These are phyloP conservation scores for Latheticus oryzae DNA, from an alignment of 2,888 invertebrate genomes.

Conservation along the genomic window DNA sequence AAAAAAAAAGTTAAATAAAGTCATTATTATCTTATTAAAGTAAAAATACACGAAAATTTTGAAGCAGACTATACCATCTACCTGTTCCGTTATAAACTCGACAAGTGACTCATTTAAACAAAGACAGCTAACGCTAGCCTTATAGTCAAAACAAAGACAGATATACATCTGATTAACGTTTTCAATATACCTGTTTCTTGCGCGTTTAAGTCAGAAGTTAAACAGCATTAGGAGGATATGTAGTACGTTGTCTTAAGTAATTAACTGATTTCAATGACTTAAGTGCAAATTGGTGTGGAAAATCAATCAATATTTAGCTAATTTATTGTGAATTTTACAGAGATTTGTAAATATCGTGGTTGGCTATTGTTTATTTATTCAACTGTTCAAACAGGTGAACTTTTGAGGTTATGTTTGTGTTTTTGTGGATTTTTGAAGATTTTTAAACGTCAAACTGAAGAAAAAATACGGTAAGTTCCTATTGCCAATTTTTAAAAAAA, in stretches of 20 bases:
- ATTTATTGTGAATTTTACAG: too few relatives aligned
- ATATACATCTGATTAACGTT: constrained; percentile 31
- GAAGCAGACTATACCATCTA: constrained; percentile 34
- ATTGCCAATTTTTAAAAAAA: neutral
- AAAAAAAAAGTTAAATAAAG: neutral
- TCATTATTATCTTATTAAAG: too few relatives aligned
- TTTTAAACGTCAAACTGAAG: constrained; percentile 47
- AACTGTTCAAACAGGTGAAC: constrained; percentile 47
- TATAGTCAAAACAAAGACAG: constrained; percentile 41
- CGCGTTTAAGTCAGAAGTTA: constrained; percentile 17
- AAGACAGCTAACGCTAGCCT: constrained; percentile 38
- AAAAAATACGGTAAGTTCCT: constrained; percentile 48
- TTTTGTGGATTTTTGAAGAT: constrained; percentile 25
- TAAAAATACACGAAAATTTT: constrained; percentile 22
- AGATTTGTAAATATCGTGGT: too few relatives aligned
- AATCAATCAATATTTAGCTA: too few relatives aligned
- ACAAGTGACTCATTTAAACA: constrained; percentile 44
- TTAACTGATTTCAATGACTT: constrained; percentile 18
- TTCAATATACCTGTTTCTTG: constrained; percentile 32
- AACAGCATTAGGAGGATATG: constrained; percentile 9
- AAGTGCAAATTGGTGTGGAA: constrained; percentile 30
- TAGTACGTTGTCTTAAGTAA: constrained; percentile 18
- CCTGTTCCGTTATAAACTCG: constrained; percentile 43
- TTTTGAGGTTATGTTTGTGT: constrained; percentile 45
- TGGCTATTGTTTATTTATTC: too few relatives aligned